Evolutionary conservation across 1,140 invertebrate genomes (phyloP).

Genomic region (Doryteuthis pealeii): DNA sequence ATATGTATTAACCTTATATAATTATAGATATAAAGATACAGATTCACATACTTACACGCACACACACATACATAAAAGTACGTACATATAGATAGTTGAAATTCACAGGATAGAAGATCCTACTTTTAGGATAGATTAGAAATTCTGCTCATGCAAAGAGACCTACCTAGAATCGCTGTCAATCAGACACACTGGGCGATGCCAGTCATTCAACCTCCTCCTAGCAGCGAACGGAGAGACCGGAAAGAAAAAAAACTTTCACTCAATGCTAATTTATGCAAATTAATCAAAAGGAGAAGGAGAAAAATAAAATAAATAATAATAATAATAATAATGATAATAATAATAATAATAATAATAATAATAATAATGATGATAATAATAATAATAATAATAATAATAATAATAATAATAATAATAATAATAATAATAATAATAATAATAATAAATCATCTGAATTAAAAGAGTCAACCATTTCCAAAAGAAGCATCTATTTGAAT

Average conservation of each 20-base stretch:
- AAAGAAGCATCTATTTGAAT: too few relatives aligned
- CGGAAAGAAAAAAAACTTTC: conserved; percentile 10
- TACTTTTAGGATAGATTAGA: not conserved
- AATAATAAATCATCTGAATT: too few relatives aligned
- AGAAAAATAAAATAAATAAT: not conserved
- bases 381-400: too few relatives aligned
- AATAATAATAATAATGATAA: too few relatives aligned
- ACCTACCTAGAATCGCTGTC: conserved; percentile 3
- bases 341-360: too few relatives aligned
- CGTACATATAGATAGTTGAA: not conserved
- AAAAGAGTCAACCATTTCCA: too few relatives aligned
- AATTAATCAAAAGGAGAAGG: not conserved
- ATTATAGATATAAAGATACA: not conserved
- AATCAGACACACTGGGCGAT: conserved; percentile 8
- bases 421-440: too few relatives aligned
- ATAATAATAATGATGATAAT: too few relatives aligned
- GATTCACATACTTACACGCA: not conserved
- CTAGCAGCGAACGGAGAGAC: conserved; percentile 4
- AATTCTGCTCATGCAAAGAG: not conserved
- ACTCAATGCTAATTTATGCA: not conserved
- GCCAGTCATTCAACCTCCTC: conserved; percentile 8
- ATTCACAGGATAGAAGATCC: too few relatives aligned
- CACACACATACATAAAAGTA: not conserved
- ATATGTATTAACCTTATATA: not conserved
- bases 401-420: too few relatives aligned